Percentiles rank a stretch among this genome's conserved stretches.
These are phyloP conservation scores for Engystomops pustulosus DNA, from an alignment of 2,113 vertebrate genomes.

Conservation along the genomic window DNA sequence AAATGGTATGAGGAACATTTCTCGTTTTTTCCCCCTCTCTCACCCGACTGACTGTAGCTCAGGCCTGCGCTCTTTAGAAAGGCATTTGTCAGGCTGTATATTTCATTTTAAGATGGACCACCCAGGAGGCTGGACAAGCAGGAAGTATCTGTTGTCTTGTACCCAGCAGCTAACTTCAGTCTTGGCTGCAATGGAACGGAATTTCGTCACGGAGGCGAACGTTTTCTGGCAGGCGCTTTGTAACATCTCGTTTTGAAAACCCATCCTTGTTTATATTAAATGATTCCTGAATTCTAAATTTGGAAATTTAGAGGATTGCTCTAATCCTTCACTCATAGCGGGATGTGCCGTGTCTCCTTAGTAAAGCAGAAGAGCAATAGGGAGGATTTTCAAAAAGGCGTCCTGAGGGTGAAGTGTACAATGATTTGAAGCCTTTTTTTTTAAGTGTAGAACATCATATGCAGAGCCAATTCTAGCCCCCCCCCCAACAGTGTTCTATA, in stretches of 20 bases:
- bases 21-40: slow-evolving; percentile 61
- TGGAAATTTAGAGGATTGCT: slow-evolving; percentile 75
- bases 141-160: slow-evolving; percentile 77
- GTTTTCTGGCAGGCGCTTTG: slow-evolving; percentile 73
- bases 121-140: slow-evolving; percentile 83
- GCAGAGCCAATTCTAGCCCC: too few relatives aligned
- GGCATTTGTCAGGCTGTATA: slow-evolving; percentile 91
- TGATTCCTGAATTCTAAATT: slow-evolving; percentile 83
- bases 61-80: slow-evolving; percentile 92
- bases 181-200: slow-evolving; percentile 78
- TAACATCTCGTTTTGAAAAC: slow-evolving; percentile 74
- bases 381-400: background rate
- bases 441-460: background rate
- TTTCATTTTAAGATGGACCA: slow-evolving; percentile 87
- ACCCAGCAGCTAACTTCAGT: slow-evolving; percentile 72
- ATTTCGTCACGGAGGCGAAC: slow-evolving; percentile 74
- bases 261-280: slow-evolving; percentile 83
- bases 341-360: slow-evolving; percentile 62
- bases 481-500: too few relatives aligned
- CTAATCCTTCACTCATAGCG: slow-evolving; percentile 67
- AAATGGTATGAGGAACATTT: slow-evolving; percentile 76
- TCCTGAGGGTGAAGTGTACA: background rate
- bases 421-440: background rate
- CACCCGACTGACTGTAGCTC: slow-evolving; percentile 88
- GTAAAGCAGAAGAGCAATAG: slow-evolving; percentile 63